Evolutionary conservation across 2,888 invertebrate genomes (phyloP).

Genomic region (Heteropelma amictum): DNA sequence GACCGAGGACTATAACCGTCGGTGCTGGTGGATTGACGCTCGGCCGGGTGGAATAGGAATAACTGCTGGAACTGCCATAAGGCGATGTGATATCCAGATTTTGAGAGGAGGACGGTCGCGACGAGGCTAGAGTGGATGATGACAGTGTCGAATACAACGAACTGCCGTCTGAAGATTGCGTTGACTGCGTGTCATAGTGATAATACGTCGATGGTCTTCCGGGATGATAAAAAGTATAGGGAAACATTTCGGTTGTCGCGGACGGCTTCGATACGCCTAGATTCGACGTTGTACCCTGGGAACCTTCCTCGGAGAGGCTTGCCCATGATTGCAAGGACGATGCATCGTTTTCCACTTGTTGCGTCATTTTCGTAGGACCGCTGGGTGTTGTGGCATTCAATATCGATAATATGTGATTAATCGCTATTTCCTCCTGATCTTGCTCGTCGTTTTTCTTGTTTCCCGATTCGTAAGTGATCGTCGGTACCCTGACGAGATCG

Average conservation of each 20-base stretch:
- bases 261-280: conserved; percentile 51
- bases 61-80: conserved; percentile 60
- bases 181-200: conserved; percentile 68
- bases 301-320: conserved; percentile 70
- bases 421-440: conserved; percentile 75
- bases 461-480: conserved; percentile 72
- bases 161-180: conserved; percentile 53
- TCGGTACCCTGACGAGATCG: conserved; percentile 75
- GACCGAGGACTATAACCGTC: conserved; percentile 82
- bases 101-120: conserved; percentile 55
- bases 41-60: conserved; percentile 69
- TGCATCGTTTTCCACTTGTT: conserved; percentile 29
- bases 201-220: conserved; percentile 70
- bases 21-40: conserved; percentile 79
- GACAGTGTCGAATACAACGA: conserved; percentile 35
- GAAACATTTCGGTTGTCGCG: conserved; percentile 64
- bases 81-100: conserved; percentile 64
- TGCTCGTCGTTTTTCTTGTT: conserved; percentile 72
- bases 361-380: conserved; percentile 43
- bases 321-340: conserved; percentile 72
- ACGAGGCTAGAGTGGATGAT: conserved; percentile 22
- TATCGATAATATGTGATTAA: conserved; percentile 78
- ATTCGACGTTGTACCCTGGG: conserved; percentile 68
- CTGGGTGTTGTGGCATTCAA: conserved; percentile 75
- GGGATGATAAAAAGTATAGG: conserved; percentile 71